phyloP scores from a whole-genome alignment of 2,888 invertebrate species.

The Ectropis crepuscularia region DNA sequence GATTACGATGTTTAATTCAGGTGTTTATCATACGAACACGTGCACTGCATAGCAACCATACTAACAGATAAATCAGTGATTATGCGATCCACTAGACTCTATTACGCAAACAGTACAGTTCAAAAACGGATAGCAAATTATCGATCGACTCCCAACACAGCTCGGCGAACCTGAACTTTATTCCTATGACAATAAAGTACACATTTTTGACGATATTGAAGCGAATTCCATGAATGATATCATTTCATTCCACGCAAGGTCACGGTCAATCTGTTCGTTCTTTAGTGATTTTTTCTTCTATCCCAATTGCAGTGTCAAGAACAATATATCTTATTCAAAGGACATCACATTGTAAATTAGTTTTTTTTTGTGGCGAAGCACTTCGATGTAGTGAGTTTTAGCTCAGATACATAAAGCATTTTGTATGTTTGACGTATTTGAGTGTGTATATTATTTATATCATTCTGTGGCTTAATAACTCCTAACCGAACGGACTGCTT shows the following conservation, averaged over 20 bases:
- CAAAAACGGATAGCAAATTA: not conserved
- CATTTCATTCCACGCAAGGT: slow-evolving; percentile 15
- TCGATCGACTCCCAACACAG: no score
- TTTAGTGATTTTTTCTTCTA: not conserved
- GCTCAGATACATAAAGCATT: no score
- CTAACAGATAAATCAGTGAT: slow-evolving; percentile 4
- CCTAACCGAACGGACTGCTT: no score
- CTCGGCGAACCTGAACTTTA: slow-evolving; percentile 2
- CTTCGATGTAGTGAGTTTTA: no score
- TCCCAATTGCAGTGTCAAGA: no score
- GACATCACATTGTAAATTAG: no score
- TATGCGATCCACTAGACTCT: not conserved
- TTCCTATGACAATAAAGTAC: not conserved
- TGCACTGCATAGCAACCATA: slow-evolving; percentile 16
- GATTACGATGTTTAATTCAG: no score
- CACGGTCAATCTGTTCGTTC: not conserved
- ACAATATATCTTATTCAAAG: no score
- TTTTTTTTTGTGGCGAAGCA: no score
- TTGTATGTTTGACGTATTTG: no score
- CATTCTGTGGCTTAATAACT: no score
- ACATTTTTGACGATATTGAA: not conserved
- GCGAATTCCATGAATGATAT: slow-evolving; percentile 7
- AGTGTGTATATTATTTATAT: no score
- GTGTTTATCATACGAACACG: slow-evolving; percentile 20
- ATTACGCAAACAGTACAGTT: not conserved